Percentiles rank a stretch among this genome's conserved stretches.
Conservation (phyloP, 2,888 invertebrate species). For the Resseliella maxima region DNA sequence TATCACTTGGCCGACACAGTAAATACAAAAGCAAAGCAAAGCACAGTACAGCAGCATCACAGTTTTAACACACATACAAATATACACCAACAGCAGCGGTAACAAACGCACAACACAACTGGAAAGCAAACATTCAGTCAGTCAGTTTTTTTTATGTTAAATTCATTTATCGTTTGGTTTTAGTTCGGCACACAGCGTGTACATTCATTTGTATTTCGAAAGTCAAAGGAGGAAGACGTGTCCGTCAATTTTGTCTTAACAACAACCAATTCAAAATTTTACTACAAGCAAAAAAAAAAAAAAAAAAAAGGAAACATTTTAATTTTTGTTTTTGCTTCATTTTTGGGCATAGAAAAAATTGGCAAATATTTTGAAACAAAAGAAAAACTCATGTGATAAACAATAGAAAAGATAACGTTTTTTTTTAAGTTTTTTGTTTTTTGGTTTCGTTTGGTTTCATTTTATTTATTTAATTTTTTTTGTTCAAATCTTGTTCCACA, state of each 20-base stretch:
- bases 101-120: not conserved
- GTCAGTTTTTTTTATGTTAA: constrained; percentile 53
- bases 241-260: constrained; percentile 55
- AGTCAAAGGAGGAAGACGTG: constrained; percentile 58
- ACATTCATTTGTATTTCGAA: constrained; percentile 58
- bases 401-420: constrained; percentile 24
- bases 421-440: constrained; percentile 29
- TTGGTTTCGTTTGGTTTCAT: constrained; percentile 27
- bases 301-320: not conserved
- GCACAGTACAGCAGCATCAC: too few relatives aligned
- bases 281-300: not conserved
- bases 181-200: constrained; percentile 46
- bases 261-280: constrained; percentile 11
- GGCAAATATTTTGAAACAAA: not conserved
- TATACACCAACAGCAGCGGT: not conserved
- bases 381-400: constrained; percentile 51
- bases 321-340: not conserved
- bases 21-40: not conserved
- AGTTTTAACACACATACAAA: not conserved
- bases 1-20: constrained; percentile 2
- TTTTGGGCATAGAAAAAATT: not conserved
- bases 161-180: constrained; percentile 56
- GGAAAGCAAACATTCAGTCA: constrained; percentile 18
- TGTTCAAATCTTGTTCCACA: too few relatives aligned
- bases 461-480: constrained; percentile 8